Evolutionary conservation across 2,113 vertebrate genomes (phyloP), one percentile per base, ranked within the genome.

Genomic region (Gallinago media): DNA sequence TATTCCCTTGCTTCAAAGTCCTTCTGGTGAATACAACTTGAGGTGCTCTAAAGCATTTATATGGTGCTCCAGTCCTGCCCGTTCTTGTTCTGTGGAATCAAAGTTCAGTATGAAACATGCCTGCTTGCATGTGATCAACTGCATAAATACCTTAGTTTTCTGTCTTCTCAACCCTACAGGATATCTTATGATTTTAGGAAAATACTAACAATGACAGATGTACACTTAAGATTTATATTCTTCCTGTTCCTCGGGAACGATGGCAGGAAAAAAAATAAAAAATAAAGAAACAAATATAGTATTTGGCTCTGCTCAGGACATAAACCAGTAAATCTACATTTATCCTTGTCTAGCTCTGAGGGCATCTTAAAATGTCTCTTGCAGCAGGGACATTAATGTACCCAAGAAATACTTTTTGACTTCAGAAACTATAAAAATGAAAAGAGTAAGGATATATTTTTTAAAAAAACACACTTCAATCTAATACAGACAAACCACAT

Each of bases 11-110:
- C 12, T 68, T 81, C 36, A 42, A 42, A 7, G 22, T 70, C 13
- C 2, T 74, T 74, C 50, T 44, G 12, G 11, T 3, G 38, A 54
- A 49, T 31, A 23, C 4, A 61, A 2, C 15, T 34, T 2, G 0
- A 61, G 11, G 4, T 62, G 7, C 3, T 62, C 21, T 71, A 34
- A 13, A 50, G 49, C 49, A 20, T 58, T 90, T 78, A 36, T 32
- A 2, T 3, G 0, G 9, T 84, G 25, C 21, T 72, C 16, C 31
- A 42, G 27, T 52, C 8, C 8, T 81, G 12, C 3, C 10, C 89
- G 9, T 31, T 85, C 20, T 76, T 66, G 5, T 21, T 34, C 21
- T 29, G 20, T 15, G 15, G 32, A 75, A 62, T 5, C 19, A 7
- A 67, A 34, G 8, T 61, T 59, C 11, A 20, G 5, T 27, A 34